Percentiles rank a stretch among this genome's conserved stretches.
phyloP scores from a whole-genome alignment of 2,797 vertebrate genomes.

The Falco columbarius region DNA sequence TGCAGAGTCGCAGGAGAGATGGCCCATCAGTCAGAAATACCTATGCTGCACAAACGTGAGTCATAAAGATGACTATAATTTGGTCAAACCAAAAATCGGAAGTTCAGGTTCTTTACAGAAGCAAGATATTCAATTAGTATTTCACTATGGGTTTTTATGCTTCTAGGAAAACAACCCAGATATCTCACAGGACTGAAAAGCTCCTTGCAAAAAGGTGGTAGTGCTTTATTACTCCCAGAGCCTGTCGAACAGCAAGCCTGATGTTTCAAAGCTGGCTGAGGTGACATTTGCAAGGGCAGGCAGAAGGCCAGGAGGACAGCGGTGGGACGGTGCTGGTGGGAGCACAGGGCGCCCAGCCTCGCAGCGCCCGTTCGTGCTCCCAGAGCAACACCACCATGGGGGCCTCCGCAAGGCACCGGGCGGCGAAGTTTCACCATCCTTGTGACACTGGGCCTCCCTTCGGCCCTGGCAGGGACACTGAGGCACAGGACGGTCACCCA shows the following conservation, averaged over 20 bases:
- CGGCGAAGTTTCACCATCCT: neutral
- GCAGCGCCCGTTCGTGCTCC: neutral
- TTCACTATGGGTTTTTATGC: neutral
- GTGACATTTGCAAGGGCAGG: neutral
- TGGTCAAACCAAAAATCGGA: neutral
- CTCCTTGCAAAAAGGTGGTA: neutral
- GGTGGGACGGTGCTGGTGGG: rapidly evolving
- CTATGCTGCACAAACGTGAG: neutral
- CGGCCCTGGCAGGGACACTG: slow-evolving; percentile 24
- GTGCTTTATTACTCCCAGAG: neutral
- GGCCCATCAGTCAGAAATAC: neutral
- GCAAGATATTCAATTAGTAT: neutral
- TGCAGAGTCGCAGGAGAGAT: neutral
- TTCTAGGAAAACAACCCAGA: neutral
- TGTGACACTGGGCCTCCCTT: neutral
- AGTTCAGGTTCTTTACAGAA: neutral
- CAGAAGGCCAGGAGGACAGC: rapidly evolving
- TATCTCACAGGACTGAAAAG: neutral
- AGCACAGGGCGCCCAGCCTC: neutral
- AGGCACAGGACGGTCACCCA: slow-evolving; percentile 31
- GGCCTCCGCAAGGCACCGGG: neutral
- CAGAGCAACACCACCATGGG: neutral
- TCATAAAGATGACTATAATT: neutral
- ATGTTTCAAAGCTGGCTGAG: neutral
- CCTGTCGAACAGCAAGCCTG: neutral